These are phyloP conservation scores for Corticium candelabrum DNA, from an alignment of 37 sponge, comb jelly and placozoan species.

Conservation along the genomic window DNA sequence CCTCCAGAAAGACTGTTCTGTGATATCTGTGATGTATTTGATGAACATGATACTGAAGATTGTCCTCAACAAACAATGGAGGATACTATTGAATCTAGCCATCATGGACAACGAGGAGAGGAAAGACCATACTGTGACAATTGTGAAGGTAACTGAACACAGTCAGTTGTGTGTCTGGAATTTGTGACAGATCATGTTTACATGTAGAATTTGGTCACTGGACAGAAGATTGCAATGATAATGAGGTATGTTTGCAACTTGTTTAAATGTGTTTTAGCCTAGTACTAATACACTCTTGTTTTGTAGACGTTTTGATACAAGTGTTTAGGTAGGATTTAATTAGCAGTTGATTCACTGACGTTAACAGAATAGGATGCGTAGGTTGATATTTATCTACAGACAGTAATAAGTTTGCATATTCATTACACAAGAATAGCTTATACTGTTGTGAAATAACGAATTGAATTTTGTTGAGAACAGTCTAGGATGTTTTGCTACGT, in stretches of 20 bases:
- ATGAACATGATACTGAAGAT: slow-evolving; percentile 89
- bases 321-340: neutral
- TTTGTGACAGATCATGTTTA: neutral
- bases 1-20: slow-evolving; percentile 81
- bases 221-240: slow-evolving; percentile 65
- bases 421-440: too few relatives aligned
- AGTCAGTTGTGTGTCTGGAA: neutral
- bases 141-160: slow-evolving; percentile 37
- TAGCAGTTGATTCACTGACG: slow-evolving; percentile 10
- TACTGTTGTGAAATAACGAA: too few relatives aligned
- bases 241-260: slow-evolving; percentile 29
- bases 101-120: slow-evolving; percentile 22
- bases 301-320: slow-evolving; percentile 1
- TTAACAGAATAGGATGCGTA: too few relatives aligned
- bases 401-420: too few relatives aligned
- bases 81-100: slow-evolving; percentile 22
- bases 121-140: slow-evolving; percentile 61
- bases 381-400: too few relatives aligned
- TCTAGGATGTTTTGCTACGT: too few relatives aligned
- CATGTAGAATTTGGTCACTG: slow-evolving; percentile 54
- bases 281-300: neutral
- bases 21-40: slow-evolving; percentile 95
- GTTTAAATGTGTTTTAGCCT: neutral
- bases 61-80: slow-evolving; percentile 65
- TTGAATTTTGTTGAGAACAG: too few relatives aligned